phyloP scores from a whole-genome alignment of 2,113 vertebrate genomes.

The Neodon shergylaensis region DNA sequence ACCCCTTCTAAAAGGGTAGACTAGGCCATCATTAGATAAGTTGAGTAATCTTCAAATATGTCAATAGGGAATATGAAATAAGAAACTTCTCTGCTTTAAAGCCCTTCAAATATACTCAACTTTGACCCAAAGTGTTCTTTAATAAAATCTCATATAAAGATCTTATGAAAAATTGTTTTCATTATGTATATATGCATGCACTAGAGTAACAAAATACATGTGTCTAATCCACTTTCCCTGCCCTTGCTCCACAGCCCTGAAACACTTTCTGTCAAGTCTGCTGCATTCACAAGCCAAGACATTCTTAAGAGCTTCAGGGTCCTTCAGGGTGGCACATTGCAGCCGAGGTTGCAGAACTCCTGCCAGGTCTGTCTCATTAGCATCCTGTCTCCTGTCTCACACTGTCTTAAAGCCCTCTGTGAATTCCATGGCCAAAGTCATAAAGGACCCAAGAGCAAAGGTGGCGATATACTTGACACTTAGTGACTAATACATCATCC shows the following conservation, averaged over 20 bases:
- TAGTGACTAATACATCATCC: neutral
- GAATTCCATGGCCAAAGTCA: neutral
- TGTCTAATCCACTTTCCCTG: neutral
- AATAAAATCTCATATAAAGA: slow-evolving; percentile 11
- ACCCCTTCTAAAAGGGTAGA: neutral
- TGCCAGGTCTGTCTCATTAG: neutral
- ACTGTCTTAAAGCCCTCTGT: neutral
- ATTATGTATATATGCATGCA: neutral
- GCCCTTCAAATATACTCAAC: neutral
- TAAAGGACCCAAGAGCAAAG: neutral
- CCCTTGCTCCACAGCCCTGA: neutral
- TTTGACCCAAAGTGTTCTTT: neutral
- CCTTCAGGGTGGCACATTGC: neutral
- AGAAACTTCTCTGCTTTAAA: slow-evolving; percentile 28
- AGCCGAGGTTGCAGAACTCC: neutral
- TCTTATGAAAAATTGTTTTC: neutral
- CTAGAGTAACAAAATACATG: neutral
- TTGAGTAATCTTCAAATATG: slow-evolving; percentile 31
- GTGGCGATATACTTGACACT: neutral
- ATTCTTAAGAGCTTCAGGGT: neutral
- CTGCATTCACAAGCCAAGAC: neutral
- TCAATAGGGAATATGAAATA: neutral
- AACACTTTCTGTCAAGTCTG: neutral
- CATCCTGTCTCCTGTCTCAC: neutral
- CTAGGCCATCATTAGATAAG: neutral